These are phyloP conservation scores for Anas platyrhynchos DNA, from an alignment of 2,113 vertebrate species.

Conservation along the genomic window DNA sequence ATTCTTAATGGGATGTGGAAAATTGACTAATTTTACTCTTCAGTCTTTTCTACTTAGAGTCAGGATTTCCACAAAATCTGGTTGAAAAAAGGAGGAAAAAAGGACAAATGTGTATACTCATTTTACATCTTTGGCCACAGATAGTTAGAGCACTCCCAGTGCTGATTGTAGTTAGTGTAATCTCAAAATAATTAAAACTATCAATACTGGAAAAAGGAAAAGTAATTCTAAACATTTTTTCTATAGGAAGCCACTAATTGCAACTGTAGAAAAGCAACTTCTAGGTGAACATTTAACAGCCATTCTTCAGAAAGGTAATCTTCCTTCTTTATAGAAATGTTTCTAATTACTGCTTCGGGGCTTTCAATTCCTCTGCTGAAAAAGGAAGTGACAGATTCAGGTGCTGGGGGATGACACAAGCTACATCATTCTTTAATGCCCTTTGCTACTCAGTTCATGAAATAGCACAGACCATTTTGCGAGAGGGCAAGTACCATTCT, in stretches of 20 bases:
- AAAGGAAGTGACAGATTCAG: not conserved
- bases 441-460: slow-evolving; percentile 12
- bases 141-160: not conserved
- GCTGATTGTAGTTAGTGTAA: not conserved
- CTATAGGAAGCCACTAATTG: slow-evolving; percentile 95
- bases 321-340: slow-evolving; percentile 38
- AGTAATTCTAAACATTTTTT: slow-evolving; percentile 72
- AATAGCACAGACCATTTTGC: not conserved
- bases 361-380: slow-evolving; percentile 42
- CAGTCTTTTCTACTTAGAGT: not conserved
- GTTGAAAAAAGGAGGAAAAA: not conserved
- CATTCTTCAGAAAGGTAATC: slow-evolving; percentile 96
- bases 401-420: slow-evolving; percentile 10
- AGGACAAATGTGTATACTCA: not conserved
- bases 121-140: not conserved
- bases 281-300: slow-evolving; percentile 98
- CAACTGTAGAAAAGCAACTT: slow-evolving; percentile 96
- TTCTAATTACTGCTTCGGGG: slow-evolving; percentile 26
- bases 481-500: not conserved
- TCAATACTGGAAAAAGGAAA: slow-evolving; percentile 40
- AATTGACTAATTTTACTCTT: not conserved
- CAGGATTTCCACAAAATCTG: not conserved
- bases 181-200: slow-evolving; percentile 3
- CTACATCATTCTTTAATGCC: not conserved
- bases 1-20: not conserved